Base-by-base conservation (phyloP, 2,113 vertebrate genomes). In the Poeciliopsis occidentalis region DNA sequence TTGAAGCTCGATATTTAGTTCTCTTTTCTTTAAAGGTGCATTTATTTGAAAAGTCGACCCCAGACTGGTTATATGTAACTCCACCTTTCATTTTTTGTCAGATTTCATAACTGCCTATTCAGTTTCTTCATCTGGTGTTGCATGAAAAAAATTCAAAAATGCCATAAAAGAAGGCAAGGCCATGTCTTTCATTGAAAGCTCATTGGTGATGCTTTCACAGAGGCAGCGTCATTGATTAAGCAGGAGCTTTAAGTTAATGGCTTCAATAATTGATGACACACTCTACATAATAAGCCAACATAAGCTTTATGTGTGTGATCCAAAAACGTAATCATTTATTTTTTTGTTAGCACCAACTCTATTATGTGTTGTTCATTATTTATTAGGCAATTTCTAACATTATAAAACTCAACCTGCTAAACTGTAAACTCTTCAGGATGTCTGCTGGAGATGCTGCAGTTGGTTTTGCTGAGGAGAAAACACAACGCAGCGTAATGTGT, bases 381-480 rank as follows among this genome's bases (percentile, higher is more conserved):
- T n/a, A 57, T n/a, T 57, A 57, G 51, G 8, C 0, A 57, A 8
- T 57, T 57, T 57, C 10, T 4, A n/a, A 57, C 24, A 54, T 22
- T 8, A 19, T 54, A 24, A 54, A 54, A 54, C 15, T 24, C 17
- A n/a, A 57, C 51, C 51, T 8, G 10, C 24, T 57, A n/a, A 57
- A n/a, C 7, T 3, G 51, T 10, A 57, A n/a, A n/a, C 8, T n/a
- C 51, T n/a, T 10, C 51, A n/a, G 51, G 22, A n/a, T 57, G 22
- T 24, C 51, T 57, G 51, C 24, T n/a, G n/a, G 5, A 57, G 24
- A 44, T 64, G 60, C n/a, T 64, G 10, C 41, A 3, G 17, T 51
- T 80, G 19, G 32, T 34, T 78, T 15, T 66, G 34, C 31, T 76
- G 70, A 69, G 65, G 63, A 67, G 24, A 62, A n/a, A 60, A 47